Evolutionary conservation across 2,888 invertebrate genomes (phyloP), one percentile per base, ranked within the genome.

Genomic region (Limnephilus marmoratus): DNA sequence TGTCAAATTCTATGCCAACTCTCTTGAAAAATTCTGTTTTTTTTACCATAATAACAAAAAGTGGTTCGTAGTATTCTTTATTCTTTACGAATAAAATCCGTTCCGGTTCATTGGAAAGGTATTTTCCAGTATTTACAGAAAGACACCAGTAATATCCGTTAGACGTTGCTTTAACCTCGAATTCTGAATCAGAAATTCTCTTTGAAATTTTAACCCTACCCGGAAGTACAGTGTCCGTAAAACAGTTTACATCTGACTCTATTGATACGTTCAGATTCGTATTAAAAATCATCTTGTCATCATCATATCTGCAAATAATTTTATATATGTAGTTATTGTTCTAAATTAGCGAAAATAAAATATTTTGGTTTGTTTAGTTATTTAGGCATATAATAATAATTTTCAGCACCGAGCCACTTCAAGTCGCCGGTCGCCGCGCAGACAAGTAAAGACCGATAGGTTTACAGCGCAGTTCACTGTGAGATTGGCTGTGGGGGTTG

Each of bases 71-170:
- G 24, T 18, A 5, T 18, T 87, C 53, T 29, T 90, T 80, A 53
- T 91, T 81, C 13, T 81, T 53, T 18, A 91, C 80, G 37, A 90
- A 93, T 24, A 93, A 87, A 41, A 95, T 95, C 3, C 95, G 94
- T 1, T 96, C 95, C 86, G 95, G 96, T 5, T 94, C 82, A 9
- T 83, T 41, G 12, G 29, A 93, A 3, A 91, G 94, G 7, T 94
- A 95, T 24, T 94, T 94, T 41, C 94, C 94, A 0, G 95, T 94
- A 93, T 96, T 95, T 0, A 92, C 94, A 85, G 95, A 94, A 13
- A 95, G 94, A 93, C 96, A 96, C 96, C 96, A 96, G 92, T 96
- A 96, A 94, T 95, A 95, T 13, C 96, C 96, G 87, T 96, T 95
- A 2, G 93, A 94, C 24, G 94, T 94, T 0, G 95, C 94, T 90